These are phyloP conservation scores for Coregonus suidteri DNA, from an alignment of 2,797 vertebrate species.

Conservation along the genomic window DNA sequence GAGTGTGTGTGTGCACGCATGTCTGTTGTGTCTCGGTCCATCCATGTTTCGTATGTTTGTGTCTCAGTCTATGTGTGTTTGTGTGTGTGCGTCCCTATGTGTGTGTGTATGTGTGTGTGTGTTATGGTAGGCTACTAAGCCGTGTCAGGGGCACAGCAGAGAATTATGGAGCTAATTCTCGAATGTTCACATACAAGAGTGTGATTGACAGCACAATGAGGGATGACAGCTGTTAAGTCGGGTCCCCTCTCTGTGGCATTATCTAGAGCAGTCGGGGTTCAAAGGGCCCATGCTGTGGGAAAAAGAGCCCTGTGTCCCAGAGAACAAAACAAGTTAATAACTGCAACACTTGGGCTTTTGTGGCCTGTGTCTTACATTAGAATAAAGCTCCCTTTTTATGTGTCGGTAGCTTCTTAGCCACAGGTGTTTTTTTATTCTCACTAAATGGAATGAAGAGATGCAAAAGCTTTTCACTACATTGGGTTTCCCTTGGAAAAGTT, in stretches of 20 bases:
- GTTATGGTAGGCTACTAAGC: constrained; percentile 28
- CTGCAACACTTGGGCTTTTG: constrained; percentile 71
- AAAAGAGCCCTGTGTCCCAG: constrained; percentile 74
- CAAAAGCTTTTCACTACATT: constrained; percentile 70
- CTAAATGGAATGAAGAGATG: constrained; percentile 66
- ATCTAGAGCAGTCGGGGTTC: constrained; percentile 57
- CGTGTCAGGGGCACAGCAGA: constrained; percentile 40
- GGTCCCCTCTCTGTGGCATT: constrained; percentile 69
- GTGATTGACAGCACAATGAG: constrained; percentile 73
- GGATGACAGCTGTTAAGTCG: constrained; percentile 74
- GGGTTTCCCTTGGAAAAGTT: constrained; percentile 54
- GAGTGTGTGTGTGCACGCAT: not conserved
- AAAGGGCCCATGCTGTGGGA: constrained; percentile 76
- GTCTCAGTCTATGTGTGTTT: not conserved
- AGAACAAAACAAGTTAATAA: constrained; percentile 81
- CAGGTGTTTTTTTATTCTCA: constrained; percentile 60
- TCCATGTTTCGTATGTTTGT: not conserved
- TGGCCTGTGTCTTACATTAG: constrained; percentile 72
- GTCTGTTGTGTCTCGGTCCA: not conserved
- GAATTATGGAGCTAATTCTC: constrained; percentile 66
- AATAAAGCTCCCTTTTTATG: constrained; percentile 57
- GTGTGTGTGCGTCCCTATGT: not conserved
- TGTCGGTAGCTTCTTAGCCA: no score
- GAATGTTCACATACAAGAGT: constrained; percentile 59
- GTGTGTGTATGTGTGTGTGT: not conserved